These are phyloP conservation scores for Decapterus maruadsi DNA, from an alignment of 2,797 vertebrate species.

Conservation along the genomic window DNA sequence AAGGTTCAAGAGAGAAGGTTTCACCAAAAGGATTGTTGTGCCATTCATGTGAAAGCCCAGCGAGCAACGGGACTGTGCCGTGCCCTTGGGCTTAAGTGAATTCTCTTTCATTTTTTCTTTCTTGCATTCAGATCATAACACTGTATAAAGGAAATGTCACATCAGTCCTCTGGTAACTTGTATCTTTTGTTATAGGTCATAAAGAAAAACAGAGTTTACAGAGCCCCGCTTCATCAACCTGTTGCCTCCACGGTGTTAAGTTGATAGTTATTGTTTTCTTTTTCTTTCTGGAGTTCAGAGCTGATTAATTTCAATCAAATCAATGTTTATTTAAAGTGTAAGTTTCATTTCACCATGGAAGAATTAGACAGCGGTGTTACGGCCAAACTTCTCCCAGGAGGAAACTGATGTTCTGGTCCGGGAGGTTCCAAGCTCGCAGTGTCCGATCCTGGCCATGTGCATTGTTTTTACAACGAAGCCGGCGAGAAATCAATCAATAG, in stretches of 20 bases:
- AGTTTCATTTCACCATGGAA: no score
- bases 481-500: no score
- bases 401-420: no score
- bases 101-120: constrained; percentile 48
- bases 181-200: constrained; percentile 39
- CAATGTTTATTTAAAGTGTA: no score
- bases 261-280: not conserved
- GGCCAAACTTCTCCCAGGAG: no score
- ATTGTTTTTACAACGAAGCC: no score
- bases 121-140: constrained; percentile 57
- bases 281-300: not conserved
- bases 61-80: constrained; percentile 39
- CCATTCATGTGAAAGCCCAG: constrained; percentile 35
- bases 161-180: constrained; percentile 25
- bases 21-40: constrained; percentile 51
- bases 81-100: constrained; percentile 65
- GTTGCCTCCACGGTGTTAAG: not conserved
- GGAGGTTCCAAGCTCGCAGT: no score
- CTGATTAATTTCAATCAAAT: no score
- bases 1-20: constrained; percentile 55
- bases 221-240: constrained; percentile 14
- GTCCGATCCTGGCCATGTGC: no score
- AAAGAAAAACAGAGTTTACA: constrained; percentile 12
- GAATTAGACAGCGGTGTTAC: no score
- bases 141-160: constrained; percentile 17